phyloP scores from a whole-genome alignment of 2,888 invertebrate species.

The Chironomus tentans region DNA sequence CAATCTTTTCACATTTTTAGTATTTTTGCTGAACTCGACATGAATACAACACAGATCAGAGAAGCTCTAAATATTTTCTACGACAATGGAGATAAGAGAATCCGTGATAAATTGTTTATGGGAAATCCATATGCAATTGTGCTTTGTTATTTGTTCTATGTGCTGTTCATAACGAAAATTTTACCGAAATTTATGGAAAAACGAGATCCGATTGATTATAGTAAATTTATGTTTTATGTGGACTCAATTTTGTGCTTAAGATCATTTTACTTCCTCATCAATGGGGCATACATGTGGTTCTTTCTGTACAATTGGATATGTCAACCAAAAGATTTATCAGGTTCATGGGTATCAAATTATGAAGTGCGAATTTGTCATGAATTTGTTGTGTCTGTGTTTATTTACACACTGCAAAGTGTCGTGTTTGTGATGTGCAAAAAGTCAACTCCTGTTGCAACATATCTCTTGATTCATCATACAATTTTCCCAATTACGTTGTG shows the following conservation, averaged over 20 bases:
- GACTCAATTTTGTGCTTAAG: background rate
- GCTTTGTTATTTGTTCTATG: background rate
- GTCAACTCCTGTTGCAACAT: background rate
- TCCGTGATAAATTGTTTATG: background rate
- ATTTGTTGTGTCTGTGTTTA: background rate
- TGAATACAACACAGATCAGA: background rate
- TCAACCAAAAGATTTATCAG: background rate
- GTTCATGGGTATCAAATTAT: background rate
- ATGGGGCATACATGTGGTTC: background rate
- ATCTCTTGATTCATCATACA: background rate
- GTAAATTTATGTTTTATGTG: background rate
- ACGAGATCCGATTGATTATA: background rate
- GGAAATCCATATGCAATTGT: background rate
- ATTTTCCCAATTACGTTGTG: background rate
- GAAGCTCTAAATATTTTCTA: background rate
- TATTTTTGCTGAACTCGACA: background rate
- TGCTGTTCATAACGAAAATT: background rate
- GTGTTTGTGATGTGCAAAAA: background rate
- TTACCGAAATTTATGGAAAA: background rate
- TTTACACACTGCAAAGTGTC: background rate
- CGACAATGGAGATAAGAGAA: background rate
- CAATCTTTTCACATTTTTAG: background rate
- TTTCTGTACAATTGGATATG: background rate
- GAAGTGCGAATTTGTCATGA: background rate
- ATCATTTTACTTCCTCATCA: background rate